Evolutionary conservation across 2,797 vertebrate species (phyloP).

Genomic region (Trachops cirrhosus): DNA sequence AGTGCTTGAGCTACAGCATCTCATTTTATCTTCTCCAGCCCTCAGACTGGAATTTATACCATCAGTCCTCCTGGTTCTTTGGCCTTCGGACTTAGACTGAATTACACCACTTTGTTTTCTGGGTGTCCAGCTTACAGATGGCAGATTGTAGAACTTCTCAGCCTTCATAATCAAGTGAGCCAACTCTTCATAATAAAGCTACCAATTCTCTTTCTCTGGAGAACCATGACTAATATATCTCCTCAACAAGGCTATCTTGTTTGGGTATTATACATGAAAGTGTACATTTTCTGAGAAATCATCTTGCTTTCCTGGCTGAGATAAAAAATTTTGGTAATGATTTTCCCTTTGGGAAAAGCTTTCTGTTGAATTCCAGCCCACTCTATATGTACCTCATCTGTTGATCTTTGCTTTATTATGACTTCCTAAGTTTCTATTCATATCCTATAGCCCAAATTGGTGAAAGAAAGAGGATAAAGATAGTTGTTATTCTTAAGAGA

Average conservation of each 20-base stretch:
- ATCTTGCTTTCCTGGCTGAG: background rate
- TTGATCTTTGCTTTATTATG: background rate
- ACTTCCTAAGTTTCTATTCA: background rate
- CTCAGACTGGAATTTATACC: background rate
- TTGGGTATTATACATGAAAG: background rate
- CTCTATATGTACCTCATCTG: background rate
- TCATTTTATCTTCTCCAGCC: background rate
- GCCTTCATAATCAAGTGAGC: background rate
- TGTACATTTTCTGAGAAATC: background rate
- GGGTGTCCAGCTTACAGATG: background rate
- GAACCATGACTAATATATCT: background rate
- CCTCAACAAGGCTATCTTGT: fast-evolving
- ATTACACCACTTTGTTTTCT: background rate
- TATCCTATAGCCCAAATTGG: background rate
- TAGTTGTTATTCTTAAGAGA: background rate
- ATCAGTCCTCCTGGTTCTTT: background rate
- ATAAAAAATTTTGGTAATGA: background rate
- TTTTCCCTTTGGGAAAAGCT: background rate
- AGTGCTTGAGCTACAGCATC: background rate
- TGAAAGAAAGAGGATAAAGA: background rate
- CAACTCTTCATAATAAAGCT: background rate
- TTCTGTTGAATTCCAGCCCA: background rate
- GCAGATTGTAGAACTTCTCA: background rate
- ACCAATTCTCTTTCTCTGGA: background rate
- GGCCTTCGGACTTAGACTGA: background rate